Evolutionary conservation across 2,888 invertebrate species (phyloP), one percentile per base, ranked within the genome.

Genomic region (Pogonocherus hispidulus): DNA sequence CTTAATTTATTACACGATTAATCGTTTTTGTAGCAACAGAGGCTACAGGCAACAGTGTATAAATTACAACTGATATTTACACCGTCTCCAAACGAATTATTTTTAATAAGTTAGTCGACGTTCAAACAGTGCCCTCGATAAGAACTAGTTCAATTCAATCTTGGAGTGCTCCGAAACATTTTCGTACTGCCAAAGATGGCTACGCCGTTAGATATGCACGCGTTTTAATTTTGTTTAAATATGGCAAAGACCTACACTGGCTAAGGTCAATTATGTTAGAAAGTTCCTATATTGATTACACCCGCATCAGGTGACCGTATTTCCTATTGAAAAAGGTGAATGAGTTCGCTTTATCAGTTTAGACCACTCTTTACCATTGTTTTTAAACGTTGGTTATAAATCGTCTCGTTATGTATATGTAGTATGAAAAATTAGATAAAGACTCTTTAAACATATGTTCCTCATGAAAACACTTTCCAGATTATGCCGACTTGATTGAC

Each of bases 221-320:
- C 49, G 23, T 23, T 23, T 51, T 22, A 14, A 23, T 51, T 51
- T 51, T 51, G 14, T 23, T 23, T 23, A 51, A 49, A 51, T 23
- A 51, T 22, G 22, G 49, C 22, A 23, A 51, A 51, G 49, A 14
- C 49, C 23, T 51, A 51, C 23, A 23, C 49, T n/a, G n/a, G n/a
- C n/a, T 51, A 14, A 51, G 49, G 49, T 51, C 49, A 22, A 14
- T 51, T 11, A 23, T 51, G 23, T 51, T 51, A 51, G 49, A 51
- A 51, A 51, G 49, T 51, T 23, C 23, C 22, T 51, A 23, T 14
- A 23, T 51, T 51, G 14, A 51, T 51, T 51, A 14, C 49, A 51
- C 49, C 49, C 49, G 49, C 49, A 23, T n/a, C n/a, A n/a, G n/a
- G n/a, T 51, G 49, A 6, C 23, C 11, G 22, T 23, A n/a, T 51